Evolutionary conservation across 2,113 vertebrate genomes (phyloP).

Genomic region (Ramphastos sulfuratus): DNA sequence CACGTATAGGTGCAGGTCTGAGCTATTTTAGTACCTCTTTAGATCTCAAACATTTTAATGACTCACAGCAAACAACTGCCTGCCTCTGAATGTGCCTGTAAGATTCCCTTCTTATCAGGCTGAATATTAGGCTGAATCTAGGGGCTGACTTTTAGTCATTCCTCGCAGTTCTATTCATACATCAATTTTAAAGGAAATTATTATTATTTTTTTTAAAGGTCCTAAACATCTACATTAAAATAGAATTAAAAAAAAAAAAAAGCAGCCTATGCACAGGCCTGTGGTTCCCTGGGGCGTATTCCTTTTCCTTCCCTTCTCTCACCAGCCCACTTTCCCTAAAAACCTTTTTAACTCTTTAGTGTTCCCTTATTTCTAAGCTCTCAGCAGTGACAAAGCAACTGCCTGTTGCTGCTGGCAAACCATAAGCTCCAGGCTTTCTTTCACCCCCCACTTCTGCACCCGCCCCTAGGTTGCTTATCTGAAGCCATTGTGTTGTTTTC

Average conservation of each 20-base stretch:
- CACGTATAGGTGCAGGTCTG: not conserved
- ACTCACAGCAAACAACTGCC: not conserved
- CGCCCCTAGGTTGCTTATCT: not conserved
- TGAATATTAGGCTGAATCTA: not conserved
- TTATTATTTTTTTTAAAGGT: not conserved
- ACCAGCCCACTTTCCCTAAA: not conserved
- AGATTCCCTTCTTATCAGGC: not conserved
- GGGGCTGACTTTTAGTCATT: not conserved
- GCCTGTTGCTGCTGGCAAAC: not conserved
- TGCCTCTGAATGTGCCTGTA: not conserved
- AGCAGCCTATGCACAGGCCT: not conserved
- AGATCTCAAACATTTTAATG: slow-evolving; percentile 1
- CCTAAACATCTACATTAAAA: slow-evolving; percentile 22
- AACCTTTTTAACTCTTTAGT: not conserved
- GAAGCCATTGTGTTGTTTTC: not conserved
- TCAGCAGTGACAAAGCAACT: not conserved
- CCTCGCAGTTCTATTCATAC: not conserved
- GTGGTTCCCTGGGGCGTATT: not conserved
- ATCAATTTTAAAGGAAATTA: not conserved
- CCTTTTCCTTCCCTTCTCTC: not conserved
- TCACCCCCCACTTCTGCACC: accelerated
- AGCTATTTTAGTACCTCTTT: slow-evolving; percentile 5
- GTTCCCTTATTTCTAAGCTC: not conserved
- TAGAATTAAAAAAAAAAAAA: not conserved
- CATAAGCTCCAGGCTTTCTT: not conserved